phyloP scores from a whole-genome alignment of 2,113 vertebrate genomes.

The Gasterosteus aculeatus region DNA sequence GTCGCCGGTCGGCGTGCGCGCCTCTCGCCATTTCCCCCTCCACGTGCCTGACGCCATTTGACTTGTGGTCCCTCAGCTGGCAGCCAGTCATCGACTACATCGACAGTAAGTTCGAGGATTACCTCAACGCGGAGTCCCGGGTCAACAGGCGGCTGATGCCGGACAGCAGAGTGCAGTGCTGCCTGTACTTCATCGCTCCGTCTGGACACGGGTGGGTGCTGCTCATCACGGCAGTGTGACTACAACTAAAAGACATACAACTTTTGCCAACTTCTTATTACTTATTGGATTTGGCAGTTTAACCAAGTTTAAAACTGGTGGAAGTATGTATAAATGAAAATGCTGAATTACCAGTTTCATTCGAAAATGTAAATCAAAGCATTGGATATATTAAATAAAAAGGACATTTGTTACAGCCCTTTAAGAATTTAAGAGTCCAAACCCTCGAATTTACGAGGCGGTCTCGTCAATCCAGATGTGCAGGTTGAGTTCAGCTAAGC shows the following conservation, averaged over 20 bases:
- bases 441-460: conserved; percentile 22
- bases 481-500: conserved; percentile 20
- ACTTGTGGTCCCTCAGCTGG: conserved; percentile 83
- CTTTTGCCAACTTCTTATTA: too few species aligned
- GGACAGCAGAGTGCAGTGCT: conserved; percentile 94
- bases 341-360: background rate
- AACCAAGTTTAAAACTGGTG: too few species aligned
- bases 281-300: too few species aligned
- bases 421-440: background rate
- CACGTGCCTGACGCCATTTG: background rate
- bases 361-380: background rate
- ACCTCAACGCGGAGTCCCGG: conserved; percentile 94
- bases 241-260: too few species aligned
- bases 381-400: background rate
- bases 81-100: conserved; percentile 96
- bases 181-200: conserved; percentile 97
- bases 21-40: too few species aligned
- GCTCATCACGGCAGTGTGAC: too few species aligned
- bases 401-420: too few species aligned
- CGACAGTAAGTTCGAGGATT: conserved; percentile 97
- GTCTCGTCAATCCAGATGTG: conserved; percentile 41
- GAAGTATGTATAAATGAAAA: too few species aligned
- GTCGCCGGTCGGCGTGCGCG: too few species aligned
- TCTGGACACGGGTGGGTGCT: conserved; percentile 94
- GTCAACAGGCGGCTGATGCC: conserved; percentile 97